phyloP scores from a whole-genome alignment of 2,888 invertebrate species.

The Ornithoptera priamus region DNA sequence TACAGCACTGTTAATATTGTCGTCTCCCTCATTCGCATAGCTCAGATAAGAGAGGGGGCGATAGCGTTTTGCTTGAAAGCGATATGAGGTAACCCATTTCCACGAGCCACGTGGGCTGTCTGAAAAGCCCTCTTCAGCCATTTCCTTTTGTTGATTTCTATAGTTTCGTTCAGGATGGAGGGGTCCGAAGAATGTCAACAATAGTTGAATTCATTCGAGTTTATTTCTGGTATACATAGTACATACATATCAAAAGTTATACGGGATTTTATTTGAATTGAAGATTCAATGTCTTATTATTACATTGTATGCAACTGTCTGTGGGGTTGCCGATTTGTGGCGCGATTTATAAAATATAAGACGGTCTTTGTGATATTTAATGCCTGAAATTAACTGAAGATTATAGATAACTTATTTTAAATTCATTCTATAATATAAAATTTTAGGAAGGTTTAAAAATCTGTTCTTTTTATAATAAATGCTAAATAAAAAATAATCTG shows the following conservation, averaged over 20 bases:
- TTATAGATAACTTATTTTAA: too few species aligned
- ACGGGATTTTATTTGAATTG: conserved; percentile 12
- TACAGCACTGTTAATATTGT: conserved; percentile 4
- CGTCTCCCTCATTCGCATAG: conserved; percentile 22
- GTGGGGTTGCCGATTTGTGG: background rate
- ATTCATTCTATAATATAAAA: too few species aligned
- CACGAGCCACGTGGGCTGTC: conserved; percentile 59
- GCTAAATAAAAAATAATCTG: too few species aligned
- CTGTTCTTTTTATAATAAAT: too few species aligned
- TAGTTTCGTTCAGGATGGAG: conserved; percentile 27
- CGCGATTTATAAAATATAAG: background rate
- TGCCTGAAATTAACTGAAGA: background rate
- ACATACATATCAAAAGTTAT: conserved; percentile 2
- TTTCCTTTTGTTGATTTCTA: conserved; percentile 38
- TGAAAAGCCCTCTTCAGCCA: conserved; percentile 50
- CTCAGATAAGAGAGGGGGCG: conserved; percentile 44
- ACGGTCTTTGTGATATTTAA: background rate
- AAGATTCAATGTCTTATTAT: conserved; percentile 17
- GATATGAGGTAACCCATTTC: conserved; percentile 71
- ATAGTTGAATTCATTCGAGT: conserved; percentile 28
- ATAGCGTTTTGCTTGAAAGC: conserved; percentile 51
- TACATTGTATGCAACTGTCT: background rate
- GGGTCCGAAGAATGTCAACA: conserved; percentile 23
- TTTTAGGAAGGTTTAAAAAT: too few species aligned
- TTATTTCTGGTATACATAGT: conserved; percentile 7